These are phyloP conservation scores for Spea multiplicata DNA, from an alignment of 2,113 vertebrate species.

Conservation along the genomic window DNA sequence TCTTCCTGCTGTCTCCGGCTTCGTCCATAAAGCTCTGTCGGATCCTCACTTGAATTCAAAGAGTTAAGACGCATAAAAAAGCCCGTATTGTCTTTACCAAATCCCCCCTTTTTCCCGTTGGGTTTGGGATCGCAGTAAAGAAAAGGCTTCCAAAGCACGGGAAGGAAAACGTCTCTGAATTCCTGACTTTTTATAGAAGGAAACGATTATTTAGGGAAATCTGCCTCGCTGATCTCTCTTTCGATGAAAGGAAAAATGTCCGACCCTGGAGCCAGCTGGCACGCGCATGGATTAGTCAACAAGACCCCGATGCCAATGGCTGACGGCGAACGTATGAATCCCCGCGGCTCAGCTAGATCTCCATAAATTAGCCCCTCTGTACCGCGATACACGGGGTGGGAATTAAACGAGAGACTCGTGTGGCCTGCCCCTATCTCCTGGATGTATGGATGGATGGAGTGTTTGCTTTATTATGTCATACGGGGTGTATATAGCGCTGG, in stretches of 20 bases:
- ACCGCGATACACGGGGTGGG: neutral
- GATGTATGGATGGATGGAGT: no score
- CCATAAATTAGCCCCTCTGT: conserved; percentile 16
- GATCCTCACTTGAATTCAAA: no score
- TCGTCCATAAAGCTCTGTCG: no score
- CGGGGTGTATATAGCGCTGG: neutral
- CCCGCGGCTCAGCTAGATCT: conserved; percentile 12
- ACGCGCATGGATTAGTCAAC: neutral
- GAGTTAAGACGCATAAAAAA: no score
- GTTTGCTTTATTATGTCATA: neutral
- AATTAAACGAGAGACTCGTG: neutral
- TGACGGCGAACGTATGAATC: neutral
- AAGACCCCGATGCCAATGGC: neutral
- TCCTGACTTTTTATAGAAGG: neutral
- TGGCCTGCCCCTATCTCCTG: no score
- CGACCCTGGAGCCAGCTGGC: conserved; percentile 20
- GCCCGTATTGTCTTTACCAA: no score
- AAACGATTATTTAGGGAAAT: conserved; percentile 15
- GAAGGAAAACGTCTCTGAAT: neutral
- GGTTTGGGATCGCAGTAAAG: neutral
- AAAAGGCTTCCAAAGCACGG: neutral
- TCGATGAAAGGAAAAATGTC: conserved; percentile 10
- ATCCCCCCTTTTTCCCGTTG: no score
- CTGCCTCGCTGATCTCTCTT: neutral
- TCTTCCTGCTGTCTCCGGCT: no score